Evolutionary conservation across 2,797 vertebrate genomes (phyloP), one percentile per base, ranked within the genome.

Genomic region (Semotilus atromaculatus): DNA sequence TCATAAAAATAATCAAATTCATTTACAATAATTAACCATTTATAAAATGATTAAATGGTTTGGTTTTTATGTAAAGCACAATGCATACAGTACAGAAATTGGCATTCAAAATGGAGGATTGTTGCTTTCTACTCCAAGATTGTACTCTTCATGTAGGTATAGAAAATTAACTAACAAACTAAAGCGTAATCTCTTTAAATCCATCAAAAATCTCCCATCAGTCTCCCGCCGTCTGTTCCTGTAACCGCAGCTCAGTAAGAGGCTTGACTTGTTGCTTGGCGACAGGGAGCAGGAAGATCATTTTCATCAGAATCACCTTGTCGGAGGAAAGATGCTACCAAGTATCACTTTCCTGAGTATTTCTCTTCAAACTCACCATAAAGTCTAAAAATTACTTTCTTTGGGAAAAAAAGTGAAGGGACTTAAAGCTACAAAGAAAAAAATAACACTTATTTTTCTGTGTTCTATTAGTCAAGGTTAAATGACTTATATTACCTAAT

Each of bases 221-320:
- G 83, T 79, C 66, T 66, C 80, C 13, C 81, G 34, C 68, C 86
- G 87, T 84, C 86, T 87, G 86, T 88, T 89, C 70, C 87, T 90
- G 62, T 77, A 89, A 83, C 89, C 82, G 90, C 92, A 92, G 91
- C 92, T 93, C 91, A 87, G 82, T 91, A 62, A 87, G 91, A 93
- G 93, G 93, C 92, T 93, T 95, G 92, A 94, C 92, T 94, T 93
- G 95, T 96, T 95, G 95, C 95, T 95, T 95, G 95, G 95, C 92
- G 95, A 96, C 95, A 92, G 92, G 88, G 90, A 88, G 92, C 92
- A 86, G 92, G 90, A 91, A 93, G 93, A 92, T 93, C 92, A 93
- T 91, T 95, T 94, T 92, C 92, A 89, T 93, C 90, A 90, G 86
- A 91, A 91, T 91, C 89, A 88, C 90, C 92, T 91, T 90, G 90